Evolutionary conservation across 2,113 vertebrate species (phyloP).

Genomic region (Corythoichthys haematopterus): DNA sequence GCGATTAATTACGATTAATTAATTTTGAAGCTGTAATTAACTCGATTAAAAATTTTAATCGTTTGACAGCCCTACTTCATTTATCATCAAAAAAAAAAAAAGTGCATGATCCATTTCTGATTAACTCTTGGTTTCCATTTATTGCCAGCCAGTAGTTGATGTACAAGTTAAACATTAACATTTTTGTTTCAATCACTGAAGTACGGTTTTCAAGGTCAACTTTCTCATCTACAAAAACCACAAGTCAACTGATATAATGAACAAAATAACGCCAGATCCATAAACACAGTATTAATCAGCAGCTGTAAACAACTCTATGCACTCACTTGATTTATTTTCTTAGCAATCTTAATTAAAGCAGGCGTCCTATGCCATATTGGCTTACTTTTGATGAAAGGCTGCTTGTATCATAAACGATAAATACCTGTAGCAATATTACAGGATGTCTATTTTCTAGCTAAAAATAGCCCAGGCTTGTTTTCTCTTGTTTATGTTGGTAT

Average conservation of each 20-base stretch:
- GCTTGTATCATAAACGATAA: too few relatives aligned
- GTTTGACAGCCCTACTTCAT: too few relatives aligned
- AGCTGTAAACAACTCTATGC: too few relatives aligned
- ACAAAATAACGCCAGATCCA: neutral
- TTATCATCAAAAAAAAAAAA: neutral
- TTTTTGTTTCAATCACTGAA: neutral
- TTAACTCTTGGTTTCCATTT: neutral
- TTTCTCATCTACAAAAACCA: neutral
- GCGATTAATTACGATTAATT: too few relatives aligned
- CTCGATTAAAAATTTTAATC: too few relatives aligned
- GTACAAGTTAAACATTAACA: neutral
- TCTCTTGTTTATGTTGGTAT: neutral
- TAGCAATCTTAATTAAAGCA: too few relatives aligned
- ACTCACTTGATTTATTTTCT: neutral
- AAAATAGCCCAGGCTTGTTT: neutral
- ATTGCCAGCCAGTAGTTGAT: neutral
- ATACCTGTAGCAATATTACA: neutral
- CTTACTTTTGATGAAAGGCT: too few relatives aligned
- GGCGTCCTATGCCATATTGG: too few relatives aligned
- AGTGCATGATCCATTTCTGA: neutral
- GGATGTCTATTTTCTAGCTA: neutral
- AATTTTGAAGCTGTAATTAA: too few relatives aligned
- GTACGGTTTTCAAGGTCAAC: neutral
- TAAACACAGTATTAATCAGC: neutral
- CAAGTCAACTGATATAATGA: neutral